Evolutionary conservation across 64 coral and sea anemone genomes (phyloP).

Genomic region (Anthopleura sola): DNA sequence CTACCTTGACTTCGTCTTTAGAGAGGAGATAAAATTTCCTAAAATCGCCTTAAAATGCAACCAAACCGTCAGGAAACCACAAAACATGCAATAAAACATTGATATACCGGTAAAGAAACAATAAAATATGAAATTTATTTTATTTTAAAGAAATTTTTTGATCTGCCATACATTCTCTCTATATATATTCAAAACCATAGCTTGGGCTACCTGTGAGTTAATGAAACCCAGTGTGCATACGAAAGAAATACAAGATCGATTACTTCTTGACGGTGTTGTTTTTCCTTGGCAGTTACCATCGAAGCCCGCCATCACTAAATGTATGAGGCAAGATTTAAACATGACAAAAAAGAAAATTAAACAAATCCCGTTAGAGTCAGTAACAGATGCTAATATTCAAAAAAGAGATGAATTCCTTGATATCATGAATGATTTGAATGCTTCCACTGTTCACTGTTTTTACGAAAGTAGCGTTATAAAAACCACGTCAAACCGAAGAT

Average conservation of each 20-base stretch:
- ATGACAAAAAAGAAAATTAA: neutral
- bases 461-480: conserved; percentile 30
- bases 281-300: neutral
- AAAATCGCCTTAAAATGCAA: no score
- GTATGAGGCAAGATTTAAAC: neutral
- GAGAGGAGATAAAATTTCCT: no score
- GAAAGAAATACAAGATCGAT: neutral
- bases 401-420: conserved; percentile 5
- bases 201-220: no score
- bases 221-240: no score
- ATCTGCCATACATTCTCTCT: no score
- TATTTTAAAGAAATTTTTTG: no score
- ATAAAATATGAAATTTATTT: no score
- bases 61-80: no score
- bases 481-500: conserved; percentile 30
- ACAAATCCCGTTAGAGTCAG: neutral
- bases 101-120: no score
- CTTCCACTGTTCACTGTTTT: conserved; percentile 21
- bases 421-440: neutral
- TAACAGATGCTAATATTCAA: neutral
- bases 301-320: neutral
- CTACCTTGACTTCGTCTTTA: no score
- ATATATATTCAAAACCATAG: no score
- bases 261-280: neutral
- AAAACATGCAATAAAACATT: no score